Conservation (phyloP, 2,888 invertebrate species). For the Chaetoderma sp. region DNA sequence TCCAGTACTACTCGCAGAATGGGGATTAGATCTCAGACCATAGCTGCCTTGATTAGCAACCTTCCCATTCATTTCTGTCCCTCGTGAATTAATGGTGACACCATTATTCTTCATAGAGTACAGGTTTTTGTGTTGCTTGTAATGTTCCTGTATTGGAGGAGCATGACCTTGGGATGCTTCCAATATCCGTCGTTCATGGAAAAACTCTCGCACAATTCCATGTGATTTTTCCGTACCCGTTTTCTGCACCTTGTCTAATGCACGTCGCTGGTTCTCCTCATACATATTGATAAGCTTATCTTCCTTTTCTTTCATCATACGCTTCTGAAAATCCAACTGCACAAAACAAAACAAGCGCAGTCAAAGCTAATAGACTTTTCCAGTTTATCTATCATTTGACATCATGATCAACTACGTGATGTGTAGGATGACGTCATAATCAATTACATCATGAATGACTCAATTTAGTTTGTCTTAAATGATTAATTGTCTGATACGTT, state of each 20-base stretch:
- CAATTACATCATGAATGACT: no score
- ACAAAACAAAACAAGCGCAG: no score
- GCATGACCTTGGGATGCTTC: slow-evolving; percentile 33
- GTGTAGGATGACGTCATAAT: no score
- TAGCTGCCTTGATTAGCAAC: background rate
- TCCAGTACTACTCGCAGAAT: no score
- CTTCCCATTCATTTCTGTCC: background rate
- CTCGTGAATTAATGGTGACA: background rate
- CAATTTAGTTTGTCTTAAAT: no score
- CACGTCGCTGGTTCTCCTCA: slow-evolving; percentile 47
- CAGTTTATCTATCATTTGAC: no score
- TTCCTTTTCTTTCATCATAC: slow-evolving; percentile 56
- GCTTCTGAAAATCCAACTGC: slow-evolving; percentile 53
- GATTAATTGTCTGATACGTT: no score
- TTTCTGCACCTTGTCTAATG: slow-evolving; percentile 34
- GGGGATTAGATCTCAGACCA: no score
- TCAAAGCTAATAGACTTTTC: no score
- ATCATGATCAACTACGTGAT: no score
- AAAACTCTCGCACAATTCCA: slow-evolving; percentile 44
- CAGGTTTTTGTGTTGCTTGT: slow-evolving; percentile 33
- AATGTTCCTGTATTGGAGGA: slow-evolving; percentile 49
- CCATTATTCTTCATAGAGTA: no score
- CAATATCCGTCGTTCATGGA: slow-evolving; percentile 42
- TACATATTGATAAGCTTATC: slow-evolving; percentile 53
- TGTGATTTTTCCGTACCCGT: background rate